phyloP scores from a whole-genome alignment of 2,888 invertebrate species.

The Calameuta filiformis region DNA sequence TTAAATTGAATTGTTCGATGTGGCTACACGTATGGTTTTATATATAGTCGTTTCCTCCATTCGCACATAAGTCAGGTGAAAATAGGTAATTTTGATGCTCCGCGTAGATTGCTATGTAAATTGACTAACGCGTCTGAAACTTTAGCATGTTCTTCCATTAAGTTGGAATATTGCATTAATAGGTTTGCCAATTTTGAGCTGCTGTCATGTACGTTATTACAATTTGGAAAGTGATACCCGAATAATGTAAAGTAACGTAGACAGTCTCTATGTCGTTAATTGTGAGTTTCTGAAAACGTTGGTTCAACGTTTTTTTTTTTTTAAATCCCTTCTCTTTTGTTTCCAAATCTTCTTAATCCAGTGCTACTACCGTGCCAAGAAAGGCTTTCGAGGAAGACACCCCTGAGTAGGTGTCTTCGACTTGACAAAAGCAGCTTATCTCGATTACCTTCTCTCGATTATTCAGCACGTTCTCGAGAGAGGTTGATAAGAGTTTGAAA shows the following conservation, averaged over 20 bases:
- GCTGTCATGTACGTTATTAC: not conserved
- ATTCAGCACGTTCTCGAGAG: constrained; percentile 30
- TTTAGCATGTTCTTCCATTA: not conserved
- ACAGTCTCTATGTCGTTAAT: not conserved
- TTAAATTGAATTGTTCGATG: not conserved
- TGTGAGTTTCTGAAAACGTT: not conserved
- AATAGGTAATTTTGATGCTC: not conserved
- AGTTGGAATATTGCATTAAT: not conserved
- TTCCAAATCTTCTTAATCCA: not conserved
- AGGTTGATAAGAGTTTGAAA: constrained; percentile 17
- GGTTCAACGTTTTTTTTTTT: not conserved
- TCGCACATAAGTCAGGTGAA: not conserved
- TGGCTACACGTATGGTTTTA: not conserved
- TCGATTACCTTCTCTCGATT: constrained; percentile 30
- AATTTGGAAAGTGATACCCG: not conserved
- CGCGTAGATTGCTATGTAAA: not conserved
- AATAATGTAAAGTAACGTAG: not conserved
- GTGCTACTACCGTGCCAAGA: not conserved
- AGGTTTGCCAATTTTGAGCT: not conserved
- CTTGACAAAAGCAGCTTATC: constrained; percentile 28
- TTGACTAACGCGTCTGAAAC: not conserved
- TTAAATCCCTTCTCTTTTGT: not conserved
- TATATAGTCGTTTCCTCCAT: not conserved
- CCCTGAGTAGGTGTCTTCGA: not conserved
- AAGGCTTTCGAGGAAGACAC: not conserved